Percentiles rank a stretch among this genome's conserved stretches.
These are phyloP conservation scores for Acanthaster planci DNA, from an alignment of 35 echinoderm and acorn worm genomes.

Conservation along the genomic window DNA sequence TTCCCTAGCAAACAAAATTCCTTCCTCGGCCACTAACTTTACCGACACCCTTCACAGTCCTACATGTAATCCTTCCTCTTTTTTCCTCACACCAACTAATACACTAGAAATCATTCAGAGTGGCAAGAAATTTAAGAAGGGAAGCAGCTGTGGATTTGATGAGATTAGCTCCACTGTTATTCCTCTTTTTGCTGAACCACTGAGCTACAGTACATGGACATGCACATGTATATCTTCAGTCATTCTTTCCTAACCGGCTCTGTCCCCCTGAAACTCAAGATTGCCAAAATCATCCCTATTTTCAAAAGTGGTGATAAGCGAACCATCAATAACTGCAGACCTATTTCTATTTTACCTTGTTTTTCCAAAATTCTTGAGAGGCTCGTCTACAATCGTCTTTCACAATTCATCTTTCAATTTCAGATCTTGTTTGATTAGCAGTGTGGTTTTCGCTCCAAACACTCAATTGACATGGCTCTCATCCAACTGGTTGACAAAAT, in stretches of 20 bases:
- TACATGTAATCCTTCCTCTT: not conserved
- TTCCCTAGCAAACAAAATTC: not conserved
- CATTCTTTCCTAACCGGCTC: constrained; percentile 35
- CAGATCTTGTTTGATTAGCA: no score
- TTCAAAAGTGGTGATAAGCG: constrained; percentile 37
- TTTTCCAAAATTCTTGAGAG: no score
- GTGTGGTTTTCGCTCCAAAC: no score
- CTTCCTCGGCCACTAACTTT: not conserved
- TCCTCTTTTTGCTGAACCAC: constrained; percentile 16
- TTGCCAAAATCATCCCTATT: constrained; percentile 56
- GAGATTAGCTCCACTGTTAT: constrained; percentile 25
- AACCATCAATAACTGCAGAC: not conserved
- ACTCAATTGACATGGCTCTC: no score
- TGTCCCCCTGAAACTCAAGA: constrained; percentile 55
- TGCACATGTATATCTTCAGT: constrained; percentile 76
- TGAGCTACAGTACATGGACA: no score
- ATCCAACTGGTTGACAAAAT: no score
- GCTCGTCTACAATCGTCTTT: no score
- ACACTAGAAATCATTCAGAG: not conserved
- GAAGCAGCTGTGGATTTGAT: not conserved
- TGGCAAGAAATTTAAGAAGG: not conserved
- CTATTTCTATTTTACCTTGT: not conserved
- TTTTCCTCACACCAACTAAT: constrained; percentile 3
- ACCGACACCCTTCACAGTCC: not conserved
- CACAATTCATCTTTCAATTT: no score